Evolutionary conservation across 2,888 invertebrate species (phyloP).

Genomic region (Eupithecia dodoneata): DNA sequence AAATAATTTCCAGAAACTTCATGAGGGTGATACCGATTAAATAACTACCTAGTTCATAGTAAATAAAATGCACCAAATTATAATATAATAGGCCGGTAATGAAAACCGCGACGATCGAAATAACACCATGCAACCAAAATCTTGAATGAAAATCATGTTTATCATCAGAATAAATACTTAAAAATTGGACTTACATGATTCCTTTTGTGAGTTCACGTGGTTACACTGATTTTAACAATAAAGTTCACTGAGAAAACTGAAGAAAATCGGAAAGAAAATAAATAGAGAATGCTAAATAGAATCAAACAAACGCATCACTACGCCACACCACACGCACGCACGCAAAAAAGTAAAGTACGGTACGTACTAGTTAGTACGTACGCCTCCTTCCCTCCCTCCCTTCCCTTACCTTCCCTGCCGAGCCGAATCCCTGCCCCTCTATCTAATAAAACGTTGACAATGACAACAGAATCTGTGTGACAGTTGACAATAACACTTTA

Average conservation of each 20-base stretch:
- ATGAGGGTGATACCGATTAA: background rate
- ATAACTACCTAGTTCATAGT: background rate
- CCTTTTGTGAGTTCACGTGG: slow-evolving; percentile 20
- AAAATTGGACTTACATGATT: slow-evolving; percentile 23
- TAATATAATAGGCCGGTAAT: background rate
- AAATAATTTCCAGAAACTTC: background rate
- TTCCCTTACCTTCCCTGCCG: background rate
- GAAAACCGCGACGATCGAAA: background rate
- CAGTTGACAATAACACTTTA: background rate
- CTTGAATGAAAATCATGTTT: background rate
- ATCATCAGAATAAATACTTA: background rate
- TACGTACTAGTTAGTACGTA: too few relatives aligned
- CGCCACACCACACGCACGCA: background rate
- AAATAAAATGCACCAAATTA: background rate
- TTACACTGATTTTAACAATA: background rate
- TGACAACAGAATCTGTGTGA: background rate
- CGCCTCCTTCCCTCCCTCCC: background rate
- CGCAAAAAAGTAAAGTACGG: background rate
- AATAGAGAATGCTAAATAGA: slow-evolving; percentile 12
- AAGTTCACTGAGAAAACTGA: background rate
- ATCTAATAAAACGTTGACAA: background rate
- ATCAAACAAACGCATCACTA: background rate
- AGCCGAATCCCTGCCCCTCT: background rate
- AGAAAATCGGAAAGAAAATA: background rate
- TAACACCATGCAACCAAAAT: slow-evolving; percentile 1